These are phyloP conservation scores for Stichodactyla helianthus DNA, from an alignment of 64 coral and sea anemone genomes.

Conservation along the genomic window DNA sequence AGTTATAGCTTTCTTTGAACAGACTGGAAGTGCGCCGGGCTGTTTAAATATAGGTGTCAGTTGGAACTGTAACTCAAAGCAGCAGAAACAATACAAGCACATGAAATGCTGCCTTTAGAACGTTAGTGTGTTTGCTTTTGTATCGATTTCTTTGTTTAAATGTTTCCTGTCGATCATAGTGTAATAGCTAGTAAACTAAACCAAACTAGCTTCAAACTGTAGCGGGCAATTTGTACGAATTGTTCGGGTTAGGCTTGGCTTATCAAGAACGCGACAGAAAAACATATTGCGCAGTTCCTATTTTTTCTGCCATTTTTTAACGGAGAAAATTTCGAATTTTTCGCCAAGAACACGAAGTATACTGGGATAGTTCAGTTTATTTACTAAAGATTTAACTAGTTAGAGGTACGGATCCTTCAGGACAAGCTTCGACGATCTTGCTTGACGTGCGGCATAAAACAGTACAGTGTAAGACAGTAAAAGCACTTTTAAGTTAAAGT, in stretches of 20 bases:
- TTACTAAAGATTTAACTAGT: too few relatives aligned
- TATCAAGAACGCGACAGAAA: neutral
- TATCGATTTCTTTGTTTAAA: neutral
- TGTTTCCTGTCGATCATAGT: neutral
- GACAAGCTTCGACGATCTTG: too few relatives aligned
- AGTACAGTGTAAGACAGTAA: too few relatives aligned
- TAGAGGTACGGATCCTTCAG: too few relatives aligned
- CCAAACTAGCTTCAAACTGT: neutral
- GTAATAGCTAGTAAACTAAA: neutral
- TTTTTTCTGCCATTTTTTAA: too few relatives aligned
- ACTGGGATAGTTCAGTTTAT: too few relatives aligned
- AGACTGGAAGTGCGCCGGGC: neutral
- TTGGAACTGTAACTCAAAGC: neutral
- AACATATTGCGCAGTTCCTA: too few relatives aligned
- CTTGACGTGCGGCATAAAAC: too few relatives aligned
- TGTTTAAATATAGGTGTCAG: neutral
- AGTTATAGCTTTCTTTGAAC: neutral
- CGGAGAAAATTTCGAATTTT: too few relatives aligned
- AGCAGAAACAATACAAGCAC: neutral
- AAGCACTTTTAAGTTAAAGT: too few relatives aligned
- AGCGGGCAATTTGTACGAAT: neutral
- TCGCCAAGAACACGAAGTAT: too few relatives aligned
- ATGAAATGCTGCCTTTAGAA: neutral
- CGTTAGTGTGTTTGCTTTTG: neutral
- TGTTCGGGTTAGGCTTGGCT: neutral